These are phyloP conservation scores for Lepidonotus clava DNA, from an alignment of 2,888 invertebrate species.

Conservation along the genomic window DNA sequence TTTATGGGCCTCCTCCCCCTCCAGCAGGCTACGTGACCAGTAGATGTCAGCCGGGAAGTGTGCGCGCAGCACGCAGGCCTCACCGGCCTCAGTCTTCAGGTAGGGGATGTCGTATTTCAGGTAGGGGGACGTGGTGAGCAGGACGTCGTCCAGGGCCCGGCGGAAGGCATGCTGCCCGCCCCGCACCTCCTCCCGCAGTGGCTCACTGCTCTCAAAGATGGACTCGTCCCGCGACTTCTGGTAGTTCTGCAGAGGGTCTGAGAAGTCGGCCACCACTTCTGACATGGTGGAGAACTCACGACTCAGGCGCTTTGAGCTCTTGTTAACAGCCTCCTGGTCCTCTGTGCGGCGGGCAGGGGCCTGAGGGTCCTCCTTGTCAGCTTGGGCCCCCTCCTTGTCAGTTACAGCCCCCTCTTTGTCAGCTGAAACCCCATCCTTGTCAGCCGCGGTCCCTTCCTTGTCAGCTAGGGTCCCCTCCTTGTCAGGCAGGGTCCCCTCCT, in stretches of 20 bases:
- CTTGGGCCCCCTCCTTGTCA: too few species aligned
- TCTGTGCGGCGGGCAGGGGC: too few species aligned
- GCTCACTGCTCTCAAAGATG: slow-evolving; percentile 71
- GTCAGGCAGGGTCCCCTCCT: too few species aligned
- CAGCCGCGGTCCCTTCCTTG: too few species aligned
- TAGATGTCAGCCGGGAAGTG: slow-evolving; percentile 89
- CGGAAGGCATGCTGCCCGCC: slow-evolving; percentile 84
- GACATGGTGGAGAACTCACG: not conserved
- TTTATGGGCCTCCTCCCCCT: not conserved
- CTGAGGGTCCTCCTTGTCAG: too few species aligned
- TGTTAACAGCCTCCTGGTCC: not conserved
- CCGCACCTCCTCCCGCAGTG: slow-evolving; percentile 69
- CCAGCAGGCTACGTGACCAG: slow-evolving; percentile 82
- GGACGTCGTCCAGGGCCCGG: slow-evolving; percentile 87
- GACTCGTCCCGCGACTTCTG: slow-evolving; percentile 81
- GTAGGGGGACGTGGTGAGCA: slow-evolving; percentile 92
- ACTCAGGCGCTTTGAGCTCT: slow-evolving; percentile 14
- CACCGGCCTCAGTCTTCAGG: slow-evolving; percentile 91
- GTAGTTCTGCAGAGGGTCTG: slow-evolving; percentile 88
- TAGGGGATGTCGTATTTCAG: slow-evolving; percentile 92
- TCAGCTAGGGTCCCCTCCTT: too few species aligned
- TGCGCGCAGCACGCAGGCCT: slow-evolving; percentile 86
- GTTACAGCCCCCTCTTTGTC: too few species aligned
- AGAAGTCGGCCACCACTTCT: slow-evolving; percentile 69
- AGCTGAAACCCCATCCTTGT: too few species aligned